Base-by-base conservation (phyloP, 2,888 invertebrate genomes). In the Harpalus rubripes region DNA sequence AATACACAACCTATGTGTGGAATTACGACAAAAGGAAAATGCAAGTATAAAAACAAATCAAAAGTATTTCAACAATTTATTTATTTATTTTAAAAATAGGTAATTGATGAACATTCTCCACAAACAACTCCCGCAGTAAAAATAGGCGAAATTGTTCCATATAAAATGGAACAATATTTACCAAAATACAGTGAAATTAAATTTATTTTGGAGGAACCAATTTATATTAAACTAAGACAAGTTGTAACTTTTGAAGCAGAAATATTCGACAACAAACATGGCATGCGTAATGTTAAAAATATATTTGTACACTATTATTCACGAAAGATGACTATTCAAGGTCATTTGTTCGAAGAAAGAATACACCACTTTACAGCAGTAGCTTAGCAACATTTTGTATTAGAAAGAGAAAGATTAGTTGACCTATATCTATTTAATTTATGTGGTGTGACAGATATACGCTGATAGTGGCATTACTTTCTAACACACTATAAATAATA, bases 151-250 rank as follows among this genome's bases (percentile, higher is more conserved):
- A 63, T 84, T 63, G 16, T 15, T n/a, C 18, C 8, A 18, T 39
- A 39, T 63, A 41, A 12, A 52, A 52, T 78, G 32, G 91, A 92
- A 87, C 91, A 92, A 52, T 91, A 91, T 16, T 88, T 93, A 15
- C 93, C 93, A 0, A 93, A 93, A 89, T 92, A 91, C 32, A 91
- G 91, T 0, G 88, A 93, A 12, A 85, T 93, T 72, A 92, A 93
- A 82, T 92, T 90, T 85, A 88, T 93, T 68, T 87, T 93, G 18
- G 89, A 91, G 78, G 92, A 93, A 3, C 89, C 26, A 6, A n/a
- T 26, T 15, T 10, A 56, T 10, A 26, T 58, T 56, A 10, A 18
- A 4, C n/a, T 78, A 12, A 58, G 15, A 15, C 5, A 22, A 8
- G 22, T 44, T 22, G 16, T 74, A 18, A 41, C 3, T 65, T 26